A percentile compares a stretch with the other conserved stretches of the same genome.
Conservation (phyloP, 1,140 invertebrate species). For the Mya arenaria region DNA sequence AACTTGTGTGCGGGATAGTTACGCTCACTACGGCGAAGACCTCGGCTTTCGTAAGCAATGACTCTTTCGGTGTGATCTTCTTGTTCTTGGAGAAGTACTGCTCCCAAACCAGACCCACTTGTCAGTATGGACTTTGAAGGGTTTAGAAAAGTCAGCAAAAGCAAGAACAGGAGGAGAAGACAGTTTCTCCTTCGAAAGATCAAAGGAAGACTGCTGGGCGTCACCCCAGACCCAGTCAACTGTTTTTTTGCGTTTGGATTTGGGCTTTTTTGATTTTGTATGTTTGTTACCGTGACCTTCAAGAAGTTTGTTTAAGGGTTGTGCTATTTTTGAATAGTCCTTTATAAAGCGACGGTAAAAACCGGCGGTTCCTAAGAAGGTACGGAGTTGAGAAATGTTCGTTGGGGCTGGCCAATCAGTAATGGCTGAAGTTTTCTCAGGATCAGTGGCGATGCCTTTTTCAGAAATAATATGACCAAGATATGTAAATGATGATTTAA, state of each 20-base stretch:
- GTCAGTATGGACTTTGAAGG: slow-evolving; percentile 60
- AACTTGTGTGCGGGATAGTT: slow-evolving; percentile 14
- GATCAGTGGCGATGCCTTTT: slow-evolving; percentile 8
- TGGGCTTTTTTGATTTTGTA: slow-evolving; percentile 1
- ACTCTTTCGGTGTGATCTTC: slow-evolving; percentile 49
- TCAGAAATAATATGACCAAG: neutral
- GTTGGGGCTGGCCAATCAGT: slow-evolving; percentile 32
- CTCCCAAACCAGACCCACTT: slow-evolving; percentile 65
- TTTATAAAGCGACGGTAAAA: slow-evolving; percentile 26
- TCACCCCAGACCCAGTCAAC: slow-evolving; percentile 30
- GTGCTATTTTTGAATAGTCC: slow-evolving; percentile 14
- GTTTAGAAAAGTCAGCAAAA: slow-evolving; percentile 34
- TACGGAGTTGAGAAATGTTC: slow-evolving; percentile 2
- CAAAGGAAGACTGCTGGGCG: neutral
- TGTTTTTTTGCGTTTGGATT: neutral
- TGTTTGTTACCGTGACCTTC: neutral
- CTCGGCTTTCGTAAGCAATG: slow-evolving; percentile 56
- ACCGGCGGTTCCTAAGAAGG: slow-evolving; percentile 21
- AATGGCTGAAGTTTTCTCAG: neutral
- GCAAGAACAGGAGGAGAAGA: neutral
- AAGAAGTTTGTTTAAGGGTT: slow-evolving; percentile 23
- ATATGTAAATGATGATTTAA: neutral
- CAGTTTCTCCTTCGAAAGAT: neutral
- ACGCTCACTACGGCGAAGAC: slow-evolving; percentile 9
- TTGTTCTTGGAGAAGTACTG: slow-evolving; percentile 66